Evolutionary conservation across 2,888 invertebrate species (phyloP).

Genomic region (Lasioglossum morio): DNA sequence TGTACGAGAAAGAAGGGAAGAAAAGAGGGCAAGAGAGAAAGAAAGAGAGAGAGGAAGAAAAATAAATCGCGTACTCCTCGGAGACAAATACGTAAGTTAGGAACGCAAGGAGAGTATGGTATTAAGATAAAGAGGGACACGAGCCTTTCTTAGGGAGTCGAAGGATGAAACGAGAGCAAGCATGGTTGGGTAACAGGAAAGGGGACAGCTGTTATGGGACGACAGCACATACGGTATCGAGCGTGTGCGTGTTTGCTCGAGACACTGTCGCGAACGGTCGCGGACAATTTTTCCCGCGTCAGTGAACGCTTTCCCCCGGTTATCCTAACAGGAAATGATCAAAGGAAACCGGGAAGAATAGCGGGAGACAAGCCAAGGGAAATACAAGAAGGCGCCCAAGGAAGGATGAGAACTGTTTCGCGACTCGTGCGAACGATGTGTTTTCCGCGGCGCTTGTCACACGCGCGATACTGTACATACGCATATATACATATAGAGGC

Average conservation of each 20-base stretch:
- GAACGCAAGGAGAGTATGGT: background rate
- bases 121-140: conserved; percentile 5
- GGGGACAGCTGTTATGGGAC: conserved; percentile 45
- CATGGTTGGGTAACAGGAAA: conserved; percentile 26
- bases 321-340: background rate
- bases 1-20: conserved; percentile 65
- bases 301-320: background rate
- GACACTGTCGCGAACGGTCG: background rate
- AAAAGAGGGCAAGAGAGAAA: background rate
- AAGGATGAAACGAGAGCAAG: conserved; percentile 49
- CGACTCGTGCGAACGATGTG: background rate
- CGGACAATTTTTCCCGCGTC: conserved; percentile 15
- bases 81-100: conserved; percentile 38
- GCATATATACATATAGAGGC: conserved; percentile 60
- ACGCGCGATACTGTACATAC: conserved; percentile 52
- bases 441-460: background rate
- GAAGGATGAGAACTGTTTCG: conserved; percentile 10
- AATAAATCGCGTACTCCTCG: conserved; percentile 24
- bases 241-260: background rate
- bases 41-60: background rate
- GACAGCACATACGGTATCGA: conserved; percentile 54
- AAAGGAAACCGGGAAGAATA: background rate
- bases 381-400: background rate
- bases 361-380: background rate
- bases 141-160: conserved; percentile 22